phyloP scores from a whole-genome alignment of 64 coral and sea anemone species.

The Catalaphyllia jardinei region DNA sequence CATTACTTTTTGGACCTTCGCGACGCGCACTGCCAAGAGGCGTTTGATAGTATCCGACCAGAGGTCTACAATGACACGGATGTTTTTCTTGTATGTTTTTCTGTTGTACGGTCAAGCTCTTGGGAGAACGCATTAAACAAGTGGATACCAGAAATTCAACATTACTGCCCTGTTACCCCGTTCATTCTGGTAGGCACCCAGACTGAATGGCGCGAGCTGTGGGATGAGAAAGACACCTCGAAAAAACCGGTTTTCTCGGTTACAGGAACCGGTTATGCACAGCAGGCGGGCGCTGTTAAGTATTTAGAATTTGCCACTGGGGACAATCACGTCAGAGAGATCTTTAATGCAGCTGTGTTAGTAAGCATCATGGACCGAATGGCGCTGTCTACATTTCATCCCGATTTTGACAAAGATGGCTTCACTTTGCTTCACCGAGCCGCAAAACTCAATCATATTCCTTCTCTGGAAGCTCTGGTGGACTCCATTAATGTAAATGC shows the following conservation, averaged over 20 bases:
- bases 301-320: constrained; percentile 80
- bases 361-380: constrained; percentile 78
- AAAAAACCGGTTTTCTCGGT: constrained; percentile 68
- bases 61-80: constrained; percentile 66
- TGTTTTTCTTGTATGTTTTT: constrained; percentile 90
- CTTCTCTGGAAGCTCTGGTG: constrained; percentile 66
- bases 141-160: constrained; percentile 83
- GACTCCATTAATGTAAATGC: constrained; percentile 76
- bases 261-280: constrained; percentile 71
- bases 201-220: constrained; percentile 82
- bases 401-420: constrained; percentile 64
- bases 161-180: constrained; percentile 68
- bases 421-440: constrained; percentile 78
- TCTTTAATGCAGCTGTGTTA: constrained; percentile 68
- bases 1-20: constrained; percentile 58
- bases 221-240: constrained; percentile 70
- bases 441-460: constrained; percentile 63
- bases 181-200: constrained; percentile 92
- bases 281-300: constrained; percentile 74
- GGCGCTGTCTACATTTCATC: constrained; percentile 67
- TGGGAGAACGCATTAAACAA: constrained; percentile 57
- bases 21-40: constrained; percentile 57
- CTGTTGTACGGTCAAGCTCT: constrained; percentile 59
- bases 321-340: constrained; percentile 46
- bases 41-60: constrained; percentile 45